Evolutionary conservation across 2,888 invertebrate species (phyloP).

Genomic region (Margaritifera margaritifera): DNA sequence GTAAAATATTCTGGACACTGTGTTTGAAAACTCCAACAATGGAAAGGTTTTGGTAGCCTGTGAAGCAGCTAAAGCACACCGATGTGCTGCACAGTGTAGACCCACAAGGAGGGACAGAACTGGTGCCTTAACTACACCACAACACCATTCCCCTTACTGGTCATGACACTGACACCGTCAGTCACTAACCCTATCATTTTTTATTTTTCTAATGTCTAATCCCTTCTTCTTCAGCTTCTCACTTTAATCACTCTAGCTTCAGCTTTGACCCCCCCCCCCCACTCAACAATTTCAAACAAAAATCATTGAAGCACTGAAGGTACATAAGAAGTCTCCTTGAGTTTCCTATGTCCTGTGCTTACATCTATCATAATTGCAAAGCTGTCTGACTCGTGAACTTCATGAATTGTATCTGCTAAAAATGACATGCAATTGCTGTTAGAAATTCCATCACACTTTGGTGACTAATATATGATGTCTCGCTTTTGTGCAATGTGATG

Average conservation of each 20-base stretch:
- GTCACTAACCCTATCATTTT: constrained; percentile 13
- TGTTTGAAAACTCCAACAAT: constrained; percentile 12
- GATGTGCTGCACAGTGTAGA: constrained; percentile 29
- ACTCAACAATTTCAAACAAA: constrained; percentile 6
- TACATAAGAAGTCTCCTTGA: constrained; percentile 20
- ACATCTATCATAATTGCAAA: constrained; percentile 15
- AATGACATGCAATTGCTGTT: constrained; percentile 11
- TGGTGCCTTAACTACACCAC: constrained; percentile 10
- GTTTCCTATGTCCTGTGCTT: constrained; percentile 22
- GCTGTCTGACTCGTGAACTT: constrained; percentile 1
- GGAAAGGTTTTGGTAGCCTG: constrained; percentile 20
- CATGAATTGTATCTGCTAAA: constrained; percentile 4
- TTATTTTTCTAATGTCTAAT: constrained; percentile 5
- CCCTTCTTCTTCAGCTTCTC: too few species aligned
- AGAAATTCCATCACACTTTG: constrained; percentile 21
- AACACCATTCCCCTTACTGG: constrained; percentile 16
- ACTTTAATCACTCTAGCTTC: too few species aligned
- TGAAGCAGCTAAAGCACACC: constrained; percentile 18
- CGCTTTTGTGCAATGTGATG: too few species aligned
- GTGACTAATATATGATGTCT: constrained; percentile 1
- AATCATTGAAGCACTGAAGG: constrained; percentile 11
- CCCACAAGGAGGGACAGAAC: constrained; percentile 17
- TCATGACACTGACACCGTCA: constrained; percentile 31
- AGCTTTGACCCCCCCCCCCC: too few species aligned
- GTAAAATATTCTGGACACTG: constrained; percentile 13